These are phyloP conservation scores for Nannobrachium achirus DNA, from an alignment of 2,113 vertebrate species.

Conservation along the genomic window DNA sequence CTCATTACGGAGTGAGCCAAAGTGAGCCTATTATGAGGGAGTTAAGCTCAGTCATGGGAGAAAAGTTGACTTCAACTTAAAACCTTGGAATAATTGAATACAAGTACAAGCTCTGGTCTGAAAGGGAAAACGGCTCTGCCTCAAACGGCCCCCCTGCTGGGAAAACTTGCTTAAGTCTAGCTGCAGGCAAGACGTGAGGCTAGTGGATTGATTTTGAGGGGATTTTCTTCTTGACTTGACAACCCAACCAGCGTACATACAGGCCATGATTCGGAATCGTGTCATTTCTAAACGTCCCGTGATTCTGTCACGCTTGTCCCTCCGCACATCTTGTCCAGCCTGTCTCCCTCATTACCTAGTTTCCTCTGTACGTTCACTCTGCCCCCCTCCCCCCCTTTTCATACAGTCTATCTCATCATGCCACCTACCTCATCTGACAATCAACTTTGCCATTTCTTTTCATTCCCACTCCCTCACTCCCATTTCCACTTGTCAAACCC, in stretches of 20 bases:
- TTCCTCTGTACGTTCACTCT: too few relatives aligned
- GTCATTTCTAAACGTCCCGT: too few relatives aligned
- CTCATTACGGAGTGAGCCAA: background rate
- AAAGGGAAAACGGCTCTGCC: background rate
- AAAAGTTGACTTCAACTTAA: background rate
- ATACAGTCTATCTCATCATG: background rate
- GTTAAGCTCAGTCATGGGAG: background rate
- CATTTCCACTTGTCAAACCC: slow-evolving; percentile 41
- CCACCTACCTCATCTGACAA: slow-evolving; percentile 15
- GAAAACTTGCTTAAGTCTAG: background rate
- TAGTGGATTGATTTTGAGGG: slow-evolving; percentile 6
- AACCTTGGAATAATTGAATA: background rate
- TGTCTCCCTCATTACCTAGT: too few relatives aligned
- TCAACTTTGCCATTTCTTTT: slow-evolving; percentile 42
- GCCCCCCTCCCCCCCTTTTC: slow-evolving; percentile 2
- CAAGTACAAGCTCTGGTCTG: background rate
- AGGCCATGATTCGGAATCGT: too few relatives aligned
- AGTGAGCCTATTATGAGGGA: background rate
- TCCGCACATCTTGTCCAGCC: too few relatives aligned
- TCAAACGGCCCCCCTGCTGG: background rate
- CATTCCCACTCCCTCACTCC: slow-evolving; percentile 15
- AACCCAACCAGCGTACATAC: too few relatives aligned
- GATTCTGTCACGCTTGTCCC: too few relatives aligned
- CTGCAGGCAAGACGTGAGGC: background rate
- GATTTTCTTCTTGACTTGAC: slow-evolving; percentile 2